Base-by-base conservation (phyloP, 2,888 invertebrate species). In the Drosophila bunnanda region DNA sequence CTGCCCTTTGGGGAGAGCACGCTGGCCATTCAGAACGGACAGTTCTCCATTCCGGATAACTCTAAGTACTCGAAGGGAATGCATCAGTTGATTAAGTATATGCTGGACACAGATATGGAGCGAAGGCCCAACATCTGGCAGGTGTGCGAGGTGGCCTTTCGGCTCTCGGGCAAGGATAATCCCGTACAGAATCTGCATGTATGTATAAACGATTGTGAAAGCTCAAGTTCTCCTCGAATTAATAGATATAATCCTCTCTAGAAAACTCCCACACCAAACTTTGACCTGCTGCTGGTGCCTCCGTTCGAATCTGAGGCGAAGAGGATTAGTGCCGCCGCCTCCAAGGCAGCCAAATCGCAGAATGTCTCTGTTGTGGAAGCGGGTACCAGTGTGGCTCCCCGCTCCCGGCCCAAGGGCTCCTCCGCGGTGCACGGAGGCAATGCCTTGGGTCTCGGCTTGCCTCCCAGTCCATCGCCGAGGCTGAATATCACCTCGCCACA, bases 1-100 rank as follows among this genome's bases (percentile, higher is more conserved):
- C 93, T 97, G 89, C 98, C 98, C 56, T 98, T 98, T 92, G 98
- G 97, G 34, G 98, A 98, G 92, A 97, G 97, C 90, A 95, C 96
- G n/a, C 93, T 98, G 80, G 98, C 98, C 57, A 98, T 98, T 90
- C 97, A 97, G 92, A 97, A 96, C 91, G 97, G 96, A 57, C 95
- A 96, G 89, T 97, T 97, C 91, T 95, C 94, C 78, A 96, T 98
- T 93, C 98, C 98, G 59, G 96, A 97, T 91, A 94, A 94, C 92
- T 96, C 96, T 22, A 95, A 94, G 92, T 97, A 95, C 93, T 95
- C 96, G 28, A 94, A 94, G 86, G 94, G 94, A 68, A 92, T 96
- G 89, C 95, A 95, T 92, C 94, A 95, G 79, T 93, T 97, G 68
- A 96, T 97, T 77, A 94, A 96, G 80, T 97, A 95, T 89, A 96